A percentile compares a stretch with the other conserved stretches of the same genome.
Evolutionary conservation across 2,113 vertebrate genomes (phyloP).

Genomic region (Aplodontia rufa): DNA sequence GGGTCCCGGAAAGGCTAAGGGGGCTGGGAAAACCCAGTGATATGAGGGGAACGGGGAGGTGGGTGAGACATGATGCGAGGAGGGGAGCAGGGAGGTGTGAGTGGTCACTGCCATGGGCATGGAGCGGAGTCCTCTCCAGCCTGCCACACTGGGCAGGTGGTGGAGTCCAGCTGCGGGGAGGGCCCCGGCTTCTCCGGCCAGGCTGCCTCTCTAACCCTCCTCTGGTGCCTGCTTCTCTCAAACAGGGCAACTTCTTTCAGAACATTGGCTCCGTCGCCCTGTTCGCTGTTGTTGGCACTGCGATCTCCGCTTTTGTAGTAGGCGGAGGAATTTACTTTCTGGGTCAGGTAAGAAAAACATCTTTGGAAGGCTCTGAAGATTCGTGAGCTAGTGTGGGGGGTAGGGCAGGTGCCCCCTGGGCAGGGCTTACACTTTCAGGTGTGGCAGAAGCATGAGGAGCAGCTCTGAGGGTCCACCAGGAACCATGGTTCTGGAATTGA

Average conservation of each 20-base stretch:
- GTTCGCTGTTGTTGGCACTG: slow-evolving; percentile 97
- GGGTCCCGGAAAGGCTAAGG: background rate
- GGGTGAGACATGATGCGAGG: background rate
- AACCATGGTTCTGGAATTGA: slow-evolving; percentile 26
- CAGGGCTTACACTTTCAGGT: background rate
- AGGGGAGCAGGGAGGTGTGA: background rate
- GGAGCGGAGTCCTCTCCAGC: background rate
- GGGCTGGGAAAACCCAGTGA: too few species aligned
- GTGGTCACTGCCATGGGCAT: background rate
- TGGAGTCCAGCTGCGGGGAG: background rate
- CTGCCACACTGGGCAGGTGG: background rate
- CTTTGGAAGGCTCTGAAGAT: slow-evolving; percentile 21
- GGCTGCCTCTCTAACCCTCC: background rate
- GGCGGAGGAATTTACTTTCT: slow-evolving; percentile 99
- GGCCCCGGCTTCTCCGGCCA: fast-evolving
- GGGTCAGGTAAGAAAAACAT: slow-evolving; percentile 90
- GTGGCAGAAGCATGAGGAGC: background rate
- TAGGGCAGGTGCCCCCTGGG: background rate
- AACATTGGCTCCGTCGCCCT: slow-evolving; percentile 99
- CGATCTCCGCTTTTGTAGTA: slow-evolving; percentile 98
- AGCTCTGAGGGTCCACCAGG: background rate
- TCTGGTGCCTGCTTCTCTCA: slow-evolving; percentile 57
- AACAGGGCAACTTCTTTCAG: slow-evolving; percentile 99
- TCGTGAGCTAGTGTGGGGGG: background rate
- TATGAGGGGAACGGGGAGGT: too few species aligned